Evolutionary conservation across 2,113 vertebrate species (phyloP), one percentile per base, ranked within the genome.

Genomic region (Spheniscus mendiculus): DNA sequence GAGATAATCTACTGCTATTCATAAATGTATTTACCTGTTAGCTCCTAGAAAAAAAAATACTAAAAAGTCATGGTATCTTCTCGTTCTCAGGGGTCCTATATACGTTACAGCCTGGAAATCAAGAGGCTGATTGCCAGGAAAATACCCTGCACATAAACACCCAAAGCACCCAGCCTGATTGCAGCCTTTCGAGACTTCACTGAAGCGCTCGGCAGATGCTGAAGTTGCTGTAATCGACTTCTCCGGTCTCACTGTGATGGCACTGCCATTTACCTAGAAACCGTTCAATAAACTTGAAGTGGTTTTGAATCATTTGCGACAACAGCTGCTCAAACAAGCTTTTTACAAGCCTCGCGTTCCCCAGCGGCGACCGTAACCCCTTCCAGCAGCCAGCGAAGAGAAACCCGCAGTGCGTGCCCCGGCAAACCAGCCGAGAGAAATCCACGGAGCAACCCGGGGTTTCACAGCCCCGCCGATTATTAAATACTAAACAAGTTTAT

Each of bases 401-500:
- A 80, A 89, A 83, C 4, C 11, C 3, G 0, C 26, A 40, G n/a
- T 13, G 16, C 62, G 42, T 9, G 12, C 26, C 19, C 52, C 19
- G n/a, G 26, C 76, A 93, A 86, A 42, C 11, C 15, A 36, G 45
- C 52, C 2, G 0, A 62, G 66, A 81, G 23, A 89, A 89, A 50
- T 15, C 49, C 49, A 20, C 1, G 0, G 8, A n/a, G 38, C 23
- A 69, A 87, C 52, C 19, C 3, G 0, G 23, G 20, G 6, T 11
- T 18, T 40, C 18, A 8, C 1, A n/a, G 16, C 20, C n/a, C 44
- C 5, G 0, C 14, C n/a, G 25, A 30, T 61, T 30, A 47, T 45
- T 74, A 80, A 89, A 76, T 5, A 65, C 49, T 16, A 10, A 67
- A 16, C 20, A 17, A 27, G 20, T 22, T 65, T 69, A 38, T 55